Evolutionary conservation across 2,888 invertebrate species (phyloP), one percentile per base, ranked within the genome.

Genomic region (Zhuqinia jingwanae): DNA sequence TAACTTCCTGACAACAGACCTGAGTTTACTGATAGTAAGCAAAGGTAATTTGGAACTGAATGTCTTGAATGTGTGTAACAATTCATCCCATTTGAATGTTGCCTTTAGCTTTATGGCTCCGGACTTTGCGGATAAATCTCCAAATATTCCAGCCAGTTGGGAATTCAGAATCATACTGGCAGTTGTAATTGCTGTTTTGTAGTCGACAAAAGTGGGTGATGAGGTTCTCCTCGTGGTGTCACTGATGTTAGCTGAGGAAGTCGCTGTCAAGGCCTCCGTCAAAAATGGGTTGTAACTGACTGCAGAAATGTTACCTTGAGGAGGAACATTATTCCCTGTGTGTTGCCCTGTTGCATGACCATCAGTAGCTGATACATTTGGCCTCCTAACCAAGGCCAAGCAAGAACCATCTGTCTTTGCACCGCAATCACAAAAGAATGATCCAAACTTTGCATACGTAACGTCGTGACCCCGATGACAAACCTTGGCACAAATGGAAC

Each of bases 371-470:
- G 87, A 87, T 6, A 80, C 60, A 68, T 87, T 89, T 3, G 87
- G 84, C 77, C 88, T 53, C 50, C 81, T 25, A 11, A 85, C 86
- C 58, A 85, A 70, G 75, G 89, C 88, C 91, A 95, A 95, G 91
- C 96, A 96, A 0, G 95, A 94, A 0, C 95, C 95, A 92, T 97
- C 97, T 76, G 98, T 97, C 92, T 98, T 98, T 0, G 98, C 98
- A 1, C 99, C 99, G 92, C 99, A 99, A 92, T 99, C 99, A 92
- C 99, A 99, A 94, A 99, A 99, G 94, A 99, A 99, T 92, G 98
- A 98, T 0, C 99, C 99, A 92, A 97, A 98, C 92, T 99, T 99
- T 77, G 99, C 98, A 92, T 99, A 99, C 5, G 98, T 96, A 0
- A 99, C 96, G 92, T 99, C 99, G 92, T 99, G 99, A 0, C 97